Evolutionary conservation across 2,797 vertebrate species (phyloP), one percentile per base, ranked within the genome.

Genomic region (Coregonus sp.): DNA sequence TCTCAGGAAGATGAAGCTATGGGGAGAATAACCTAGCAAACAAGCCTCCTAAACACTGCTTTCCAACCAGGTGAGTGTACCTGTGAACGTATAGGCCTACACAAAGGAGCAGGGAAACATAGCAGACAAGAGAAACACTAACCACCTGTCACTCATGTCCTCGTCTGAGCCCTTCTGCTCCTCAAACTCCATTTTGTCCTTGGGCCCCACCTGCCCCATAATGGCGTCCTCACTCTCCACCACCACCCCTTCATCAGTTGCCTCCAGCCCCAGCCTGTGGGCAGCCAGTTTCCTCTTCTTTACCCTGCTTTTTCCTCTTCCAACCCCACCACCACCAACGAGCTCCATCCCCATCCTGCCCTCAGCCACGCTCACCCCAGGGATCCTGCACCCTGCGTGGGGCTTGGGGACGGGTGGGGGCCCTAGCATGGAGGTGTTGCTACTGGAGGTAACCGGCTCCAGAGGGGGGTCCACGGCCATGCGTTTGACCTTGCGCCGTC

Each of bases 131-230:
- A 77, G 84, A 89, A 93, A 91, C 92, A 94, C 92, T 92, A 94
- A 93, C 94, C 95, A 99, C 97, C 98, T 99, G 97, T 99, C 98
- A 88, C 97, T 99, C 98, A 99, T 99, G 90, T 99, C 97, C 87
- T 99, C 98, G 88, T 99, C 98, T 0, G 96, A 98, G 75, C 94
- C 96, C 85, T 99, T 99, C 81, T 97, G 97, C 80, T 99, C 97
- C 84, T 98, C 97, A 82, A 94, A 95, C 40, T 99, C 98, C 98
- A 99, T 99, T 90, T 97, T 98, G 89, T 98, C 98, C 82, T 97
- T 98, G 85, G 81, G 82, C 4, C 84, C 94, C 50, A 77, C 75
- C 33, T 93, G 96, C 75, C 95, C 87, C 14, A 81, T 86, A 35
- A 91, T 47, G 40, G 79, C 82, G 78, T 99, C 98, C 88, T 99